These are phyloP conservation scores for Rhopalosiphum padi DNA, from an alignment of 1,140 invertebrate species.

Conservation along the genomic window DNA sequence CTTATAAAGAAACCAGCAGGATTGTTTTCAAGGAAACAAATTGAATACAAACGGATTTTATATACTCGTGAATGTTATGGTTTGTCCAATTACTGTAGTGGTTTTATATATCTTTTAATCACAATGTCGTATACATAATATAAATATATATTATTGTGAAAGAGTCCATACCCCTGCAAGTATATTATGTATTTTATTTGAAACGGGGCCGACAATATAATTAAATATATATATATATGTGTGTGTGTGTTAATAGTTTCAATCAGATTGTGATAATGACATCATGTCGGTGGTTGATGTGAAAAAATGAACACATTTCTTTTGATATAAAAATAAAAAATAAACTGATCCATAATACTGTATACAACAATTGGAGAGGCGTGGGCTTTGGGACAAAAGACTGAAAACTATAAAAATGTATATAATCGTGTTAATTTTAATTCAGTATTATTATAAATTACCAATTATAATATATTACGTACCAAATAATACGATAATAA, in stretches of 20 bases:
- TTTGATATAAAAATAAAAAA: not conserved
- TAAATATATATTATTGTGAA: not conserved
- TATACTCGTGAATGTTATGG: not conserved
- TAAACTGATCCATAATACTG: not conserved
- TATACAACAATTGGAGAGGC: too few species aligned
- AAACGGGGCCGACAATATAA: not conserved
- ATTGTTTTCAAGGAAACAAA: not conserved
- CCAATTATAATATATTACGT: not conserved
- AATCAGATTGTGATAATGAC: not conserved
- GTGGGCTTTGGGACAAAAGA: not conserved
- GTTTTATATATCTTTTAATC: not conserved
- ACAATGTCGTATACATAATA: not conserved
- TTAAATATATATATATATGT: not conserved
- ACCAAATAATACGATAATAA: not conserved
- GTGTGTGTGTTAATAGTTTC: too few species aligned
- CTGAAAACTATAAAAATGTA: not conserved
- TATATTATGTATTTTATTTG: not conserved
- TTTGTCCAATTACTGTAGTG: not conserved
- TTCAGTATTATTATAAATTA: not conserved
- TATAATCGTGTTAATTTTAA: not conserved
- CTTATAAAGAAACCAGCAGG: not conserved
- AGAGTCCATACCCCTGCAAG: not conserved
- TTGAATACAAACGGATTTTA: not conserved
- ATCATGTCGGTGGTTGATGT: not conserved
- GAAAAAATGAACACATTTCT: not conserved